phyloP scores from a whole-genome alignment of 2,888 invertebrate genomes.

The Aproaerema taeniolella region DNA sequence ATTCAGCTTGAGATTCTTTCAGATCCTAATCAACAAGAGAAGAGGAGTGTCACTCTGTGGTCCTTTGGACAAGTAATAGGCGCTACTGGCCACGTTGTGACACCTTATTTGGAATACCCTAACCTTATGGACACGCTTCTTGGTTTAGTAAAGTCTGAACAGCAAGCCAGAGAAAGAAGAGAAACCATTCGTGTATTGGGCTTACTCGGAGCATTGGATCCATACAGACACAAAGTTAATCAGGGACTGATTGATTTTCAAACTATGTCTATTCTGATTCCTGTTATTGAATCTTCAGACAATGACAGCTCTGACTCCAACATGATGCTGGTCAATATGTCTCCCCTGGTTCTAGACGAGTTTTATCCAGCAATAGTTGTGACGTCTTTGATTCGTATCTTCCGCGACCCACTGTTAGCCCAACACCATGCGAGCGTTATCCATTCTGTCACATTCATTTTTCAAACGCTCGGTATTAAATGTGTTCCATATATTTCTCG shows the following conservation, averaged over 20 bases:
- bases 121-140: conserved; percentile 93
- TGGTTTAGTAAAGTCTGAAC: conserved; percentile 96
- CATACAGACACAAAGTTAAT: conserved; percentile 98
- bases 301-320: conserved; percentile 79
- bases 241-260: conserved; percentile 94
- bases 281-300: conserved; percentile 82
- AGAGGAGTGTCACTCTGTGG: conserved; percentile 96
- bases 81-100: conserved; percentile 96
- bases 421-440: conserved; percentile 97
- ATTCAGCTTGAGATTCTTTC: conserved; percentile 95
- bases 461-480: conserved; percentile 95
- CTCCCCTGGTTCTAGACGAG: conserved; percentile 91
- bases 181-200: conserved; percentile 97
- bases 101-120: conserved; percentile 96
- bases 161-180: conserved; percentile 88
- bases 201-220: conserved; percentile 96
- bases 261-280: conserved; percentile 87
- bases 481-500: conserved; percentile 95
- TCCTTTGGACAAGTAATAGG: conserved; percentile 97
- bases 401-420: conserved; percentile 92
- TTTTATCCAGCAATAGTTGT: conserved; percentile 99
- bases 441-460: conserved; percentile 97
- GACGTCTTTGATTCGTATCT: conserved; percentile 95
- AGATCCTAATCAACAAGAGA: conserved; percentile 95
- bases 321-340: conserved; percentile 96